phyloP scores from a whole-genome alignment of 2,888 invertebrate genomes.

The Onchidella celtica region DNA sequence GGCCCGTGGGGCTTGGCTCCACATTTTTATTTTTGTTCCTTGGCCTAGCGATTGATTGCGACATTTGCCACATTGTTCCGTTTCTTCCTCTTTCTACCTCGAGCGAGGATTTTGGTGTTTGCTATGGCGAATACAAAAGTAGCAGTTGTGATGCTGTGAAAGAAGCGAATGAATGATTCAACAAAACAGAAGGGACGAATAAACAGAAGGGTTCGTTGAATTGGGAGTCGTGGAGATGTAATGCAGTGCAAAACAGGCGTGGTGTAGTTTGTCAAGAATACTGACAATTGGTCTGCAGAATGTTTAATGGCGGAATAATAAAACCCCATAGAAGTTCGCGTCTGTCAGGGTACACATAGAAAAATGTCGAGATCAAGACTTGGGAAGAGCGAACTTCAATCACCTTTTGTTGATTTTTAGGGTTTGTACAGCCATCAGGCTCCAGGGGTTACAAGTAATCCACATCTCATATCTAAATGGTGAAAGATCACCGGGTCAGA shows the following conservation, averaged over 20 bases:
- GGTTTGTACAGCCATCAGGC: too few relatives aligned
- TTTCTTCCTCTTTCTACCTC: neutral
- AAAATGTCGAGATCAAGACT: too few relatives aligned
- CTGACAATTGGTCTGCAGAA: neutral
- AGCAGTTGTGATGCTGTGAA: constrained; percentile 12
- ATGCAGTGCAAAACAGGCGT: neutral
- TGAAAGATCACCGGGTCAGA: too few relatives aligned
- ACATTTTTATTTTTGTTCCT: neutral
- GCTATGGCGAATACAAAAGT: neutral
- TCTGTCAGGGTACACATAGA: too few relatives aligned
- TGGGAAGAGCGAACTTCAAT: neutral
- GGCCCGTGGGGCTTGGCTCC: neutral
- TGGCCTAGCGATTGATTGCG: constrained; percentile 31
- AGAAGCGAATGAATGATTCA: constrained; percentile 14
- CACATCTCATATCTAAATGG: too few relatives aligned
- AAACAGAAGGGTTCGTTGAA: neutral
- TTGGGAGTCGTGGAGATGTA: neutral
- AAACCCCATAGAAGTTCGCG: neutral
- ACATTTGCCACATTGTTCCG: constrained; percentile 19
- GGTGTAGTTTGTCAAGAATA: neutral
- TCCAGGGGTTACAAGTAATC: too few relatives aligned
- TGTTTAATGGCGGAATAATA: neutral
- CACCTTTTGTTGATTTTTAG: too few relatives aligned
- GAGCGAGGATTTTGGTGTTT: neutral
- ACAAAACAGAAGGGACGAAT: neutral